Conservation (phyloP, 2,888 invertebrate genomes). For the Lycophotia porphyrea region DNA sequence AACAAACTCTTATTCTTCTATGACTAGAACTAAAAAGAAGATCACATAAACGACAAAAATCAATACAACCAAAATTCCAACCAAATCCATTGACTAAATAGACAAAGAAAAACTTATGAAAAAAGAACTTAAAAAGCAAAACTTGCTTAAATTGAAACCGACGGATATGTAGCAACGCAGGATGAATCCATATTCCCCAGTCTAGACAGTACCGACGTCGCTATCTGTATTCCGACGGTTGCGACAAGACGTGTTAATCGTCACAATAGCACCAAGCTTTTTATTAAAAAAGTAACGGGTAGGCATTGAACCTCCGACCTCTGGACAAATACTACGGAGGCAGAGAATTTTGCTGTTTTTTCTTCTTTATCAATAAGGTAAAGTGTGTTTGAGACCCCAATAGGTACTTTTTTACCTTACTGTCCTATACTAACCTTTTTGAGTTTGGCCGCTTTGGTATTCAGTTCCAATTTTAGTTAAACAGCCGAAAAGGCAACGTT, state of each 20-base stretch:
- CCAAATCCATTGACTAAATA: not conserved
- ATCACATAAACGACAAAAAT: not conserved
- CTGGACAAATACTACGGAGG: conserved; percentile 40
- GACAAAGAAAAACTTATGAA: conserved; percentile 16
- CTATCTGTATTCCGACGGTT: conserved; percentile 65
- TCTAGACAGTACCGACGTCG: conserved; percentile 59
- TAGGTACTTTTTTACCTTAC: not conserved
- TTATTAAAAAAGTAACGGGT: conserved; percentile 65
- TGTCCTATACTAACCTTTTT: not conserved
- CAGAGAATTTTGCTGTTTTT: conserved; percentile 43
- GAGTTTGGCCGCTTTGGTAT: conserved; percentile 8
- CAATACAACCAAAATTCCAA: not conserved
- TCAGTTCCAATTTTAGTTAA: conserved; percentile 19
- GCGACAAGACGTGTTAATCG: conserved; percentile 67
- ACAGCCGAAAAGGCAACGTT: not conserved
- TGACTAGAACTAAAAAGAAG: not conserved
- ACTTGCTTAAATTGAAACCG: conserved; percentile 62
- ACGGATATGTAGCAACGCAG: conserved; percentile 55
- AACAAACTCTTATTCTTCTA: not conserved
- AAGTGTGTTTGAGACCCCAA: conserved; percentile 24
- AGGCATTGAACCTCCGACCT: conserved; percentile 62
- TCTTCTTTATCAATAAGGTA: conserved; percentile 41
- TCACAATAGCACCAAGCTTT: conserved; percentile 62
- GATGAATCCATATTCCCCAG: conserved; percentile 61
- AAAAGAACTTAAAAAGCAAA: conserved; percentile 32